A percentile compares a stretch with the other conserved stretches of the same genome.
Conservation (phyloP, 2,888 invertebrate genomes). For the Ennomos erosarius region DNA sequence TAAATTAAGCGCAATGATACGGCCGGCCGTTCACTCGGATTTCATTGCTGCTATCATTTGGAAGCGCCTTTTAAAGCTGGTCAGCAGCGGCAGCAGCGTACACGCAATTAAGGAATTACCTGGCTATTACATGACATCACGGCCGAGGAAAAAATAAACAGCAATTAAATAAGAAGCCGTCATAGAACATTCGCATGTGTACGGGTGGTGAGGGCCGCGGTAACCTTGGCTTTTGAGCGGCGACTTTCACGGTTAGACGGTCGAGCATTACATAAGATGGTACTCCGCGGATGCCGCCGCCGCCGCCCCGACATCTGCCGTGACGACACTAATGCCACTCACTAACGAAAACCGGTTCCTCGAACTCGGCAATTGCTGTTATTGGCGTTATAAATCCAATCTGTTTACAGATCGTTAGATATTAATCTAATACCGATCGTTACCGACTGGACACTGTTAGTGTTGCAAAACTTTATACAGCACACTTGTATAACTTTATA, state of each 20-base stretch:
- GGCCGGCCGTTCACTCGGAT: conserved; percentile 19
- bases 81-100: conserved; percentile 38
- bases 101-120: conserved; percentile 53
- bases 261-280: conserved; percentile 79
- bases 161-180: conserved; percentile 65
- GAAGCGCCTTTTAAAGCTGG: conserved; percentile 39
- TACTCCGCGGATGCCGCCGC: conserved; percentile 49
- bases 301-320: conserved; percentile 52
- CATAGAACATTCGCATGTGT: conserved; percentile 77
- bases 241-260: conserved; percentile 85
- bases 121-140: conserved; percentile 73
- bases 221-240: conserved; percentile 85
- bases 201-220: conserved; percentile 73
- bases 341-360: conserved; percentile 70
- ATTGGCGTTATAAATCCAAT: conserved; percentile 38
- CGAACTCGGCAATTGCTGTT: conserved; percentile 41
- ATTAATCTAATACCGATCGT: conserved; percentile 38
- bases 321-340: conserved; percentile 74
- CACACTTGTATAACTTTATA: conserved; percentile 13
- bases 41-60: conserved; percentile 46
- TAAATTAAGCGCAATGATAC: conserved; percentile 28
- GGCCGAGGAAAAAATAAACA: conserved; percentile 68
- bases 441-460: conserved; percentile 35
- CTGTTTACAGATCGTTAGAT: conserved; percentile 41
- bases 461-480: conserved; percentile 23